A percentile compares a stretch with the other conserved stretches of the same genome.
Conservation (phyloP, 2,888 invertebrate genomes). For the Hofmannophila pseudospretella region DNA sequence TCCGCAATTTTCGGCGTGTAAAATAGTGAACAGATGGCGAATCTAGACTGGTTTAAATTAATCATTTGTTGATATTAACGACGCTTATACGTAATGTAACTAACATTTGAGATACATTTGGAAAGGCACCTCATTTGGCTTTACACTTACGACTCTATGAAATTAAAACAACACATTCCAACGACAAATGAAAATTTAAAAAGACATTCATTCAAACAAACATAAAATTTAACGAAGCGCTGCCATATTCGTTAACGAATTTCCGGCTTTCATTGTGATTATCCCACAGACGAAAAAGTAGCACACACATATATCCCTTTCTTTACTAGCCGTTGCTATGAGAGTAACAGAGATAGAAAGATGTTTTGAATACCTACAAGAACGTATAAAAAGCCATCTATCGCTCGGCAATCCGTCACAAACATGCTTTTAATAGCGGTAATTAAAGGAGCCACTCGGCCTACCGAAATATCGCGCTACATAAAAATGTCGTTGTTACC, state of each 20-base stretch:
- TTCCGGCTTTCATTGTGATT: constrained; percentile 67
- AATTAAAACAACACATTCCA: constrained; percentile 27
- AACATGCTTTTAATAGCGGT: constrained; percentile 64
- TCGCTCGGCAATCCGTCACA: constrained; percentile 61
- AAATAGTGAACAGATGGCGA: constrained; percentile 55
- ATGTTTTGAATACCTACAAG: constrained; percentile 22
- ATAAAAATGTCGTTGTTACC: constrained; percentile 66
- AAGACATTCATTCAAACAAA: constrained; percentile 69
- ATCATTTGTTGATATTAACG: too few species aligned
- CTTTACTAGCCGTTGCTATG: constrained; percentile 15
- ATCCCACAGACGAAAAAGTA: constrained; percentile 35
- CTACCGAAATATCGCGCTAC: constrained; percentile 67
- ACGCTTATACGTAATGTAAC: too few species aligned
- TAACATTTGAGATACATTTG: too few species aligned
- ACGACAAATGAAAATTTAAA: constrained; percentile 65
- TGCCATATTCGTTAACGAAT: constrained; percentile 71
- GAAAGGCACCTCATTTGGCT: neutral
- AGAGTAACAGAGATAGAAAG: constrained; percentile 30
- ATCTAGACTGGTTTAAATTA: too few species aligned
- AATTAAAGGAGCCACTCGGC: constrained; percentile 64
- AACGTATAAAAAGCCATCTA: constrained; percentile 51
- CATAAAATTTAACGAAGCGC: constrained; percentile 74
- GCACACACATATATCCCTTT: constrained; percentile 34
- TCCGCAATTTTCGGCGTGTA: constrained; percentile 56
- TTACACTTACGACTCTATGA: neutral